A percentile compares a stretch with the other conserved stretches of the same genome.
These are phyloP conservation scores for Craterocephalus amniculus DNA, from an alignment of 2,797 vertebrate genomes.

Conservation along the genomic window DNA sequence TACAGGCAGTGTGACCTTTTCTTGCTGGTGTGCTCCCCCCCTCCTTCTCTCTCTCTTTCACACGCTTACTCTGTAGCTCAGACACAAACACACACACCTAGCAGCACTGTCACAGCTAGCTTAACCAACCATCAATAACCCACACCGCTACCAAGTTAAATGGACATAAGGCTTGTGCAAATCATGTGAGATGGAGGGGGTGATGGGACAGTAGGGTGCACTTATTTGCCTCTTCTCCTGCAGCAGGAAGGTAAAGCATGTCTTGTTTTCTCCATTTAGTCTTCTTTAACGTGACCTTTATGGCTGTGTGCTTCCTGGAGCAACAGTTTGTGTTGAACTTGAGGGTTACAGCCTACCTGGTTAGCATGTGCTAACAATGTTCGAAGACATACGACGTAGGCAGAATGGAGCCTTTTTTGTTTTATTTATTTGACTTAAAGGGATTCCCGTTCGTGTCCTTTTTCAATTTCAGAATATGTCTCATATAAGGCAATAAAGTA, in stretches of 20 bases:
- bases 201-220: constrained; percentile 49
- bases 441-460: neutral
- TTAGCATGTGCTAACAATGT: constrained; percentile 62
- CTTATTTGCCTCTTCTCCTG: constrained; percentile 45
- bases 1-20: constrained; percentile 81
- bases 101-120: constrained; percentile 55
- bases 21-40: constrained; percentile 58
- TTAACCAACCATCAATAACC: constrained; percentile 69
- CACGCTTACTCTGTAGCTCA: constrained; percentile 45
- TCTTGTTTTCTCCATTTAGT: constrained; percentile 49
- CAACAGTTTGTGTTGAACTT: constrained; percentile 64
- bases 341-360: constrained; percentile 60
- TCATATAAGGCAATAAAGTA: neutral
- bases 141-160: constrained; percentile 63
- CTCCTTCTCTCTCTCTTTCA: constrained; percentile 41
- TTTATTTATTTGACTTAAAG: constrained; percentile 2
- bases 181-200: constrained; percentile 43
- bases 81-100: constrained; percentile 48
- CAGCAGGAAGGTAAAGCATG: constrained; percentile 57
- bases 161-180: constrained; percentile 58
- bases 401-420: neutral
- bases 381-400: constrained; percentile 18
- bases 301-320: constrained; percentile 52
- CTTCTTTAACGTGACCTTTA: constrained; percentile 74
- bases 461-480: neutral